Percentiles rank a stretch among this genome's conserved stretches.
Conservation (phyloP, 2,113 vertebrate genomes). For the Gadus chalcogrammus region DNA sequence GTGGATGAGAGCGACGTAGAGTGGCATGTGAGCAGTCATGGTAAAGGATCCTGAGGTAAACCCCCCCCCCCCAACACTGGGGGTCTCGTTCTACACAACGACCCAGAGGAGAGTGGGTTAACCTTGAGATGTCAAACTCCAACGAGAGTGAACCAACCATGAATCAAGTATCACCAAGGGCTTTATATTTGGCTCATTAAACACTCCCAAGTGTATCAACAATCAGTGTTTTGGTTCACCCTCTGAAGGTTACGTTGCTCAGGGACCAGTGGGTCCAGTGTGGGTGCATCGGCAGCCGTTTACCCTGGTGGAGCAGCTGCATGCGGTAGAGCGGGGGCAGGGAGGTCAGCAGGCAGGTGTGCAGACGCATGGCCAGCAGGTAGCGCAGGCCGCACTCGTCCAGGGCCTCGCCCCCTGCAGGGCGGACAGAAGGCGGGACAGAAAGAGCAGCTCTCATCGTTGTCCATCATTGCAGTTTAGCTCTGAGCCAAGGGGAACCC, state of each 20-base stretch:
- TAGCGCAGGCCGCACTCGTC: conserved; percentile 96
- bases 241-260: not conserved
- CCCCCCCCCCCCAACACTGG: too few relatives aligned
- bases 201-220: not conserved
- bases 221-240: not conserved
- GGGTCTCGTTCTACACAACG: too few relatives aligned
- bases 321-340: conserved; percentile 92
- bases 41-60: too few relatives aligned
- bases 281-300: not conserved
- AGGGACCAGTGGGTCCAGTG: not conserved
- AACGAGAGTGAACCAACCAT: too few relatives aligned
- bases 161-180: too few relatives aligned
- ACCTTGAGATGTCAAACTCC: too few relatives aligned
- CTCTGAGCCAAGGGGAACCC: too few relatives aligned
- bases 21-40: not conserved
- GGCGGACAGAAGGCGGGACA: conserved; percentile 3
- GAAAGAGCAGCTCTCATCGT: too few relatives aligned
- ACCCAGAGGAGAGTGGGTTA: too few relatives aligned
- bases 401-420: conserved; percentile 86
- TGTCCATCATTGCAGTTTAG: too few relatives aligned
- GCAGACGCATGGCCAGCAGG: conserved; percentile 93
- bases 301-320: conserved; percentile 97
- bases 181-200: not conserved
- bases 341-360: conserved; percentile 93
- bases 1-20: not conserved